These are phyloP conservation scores for Salarias fasciatus DNA, from an alignment of 2,797 vertebrate genomes.

Conservation along the genomic window DNA sequence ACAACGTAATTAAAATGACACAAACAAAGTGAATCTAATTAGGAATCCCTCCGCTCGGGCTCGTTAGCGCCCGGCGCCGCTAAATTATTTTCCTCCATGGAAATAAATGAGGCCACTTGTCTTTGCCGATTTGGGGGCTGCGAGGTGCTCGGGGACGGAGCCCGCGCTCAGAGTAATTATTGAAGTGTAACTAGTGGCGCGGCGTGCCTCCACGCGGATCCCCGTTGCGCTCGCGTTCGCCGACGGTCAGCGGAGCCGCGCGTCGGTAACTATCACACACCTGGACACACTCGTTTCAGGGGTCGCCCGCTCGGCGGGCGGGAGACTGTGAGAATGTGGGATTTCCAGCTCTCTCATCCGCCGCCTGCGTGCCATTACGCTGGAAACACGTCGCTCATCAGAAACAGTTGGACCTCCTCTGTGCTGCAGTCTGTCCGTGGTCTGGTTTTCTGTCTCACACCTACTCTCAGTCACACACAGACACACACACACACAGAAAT, in stretches of 20 bases:
- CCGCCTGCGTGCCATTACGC: slow-evolving; percentile 37
- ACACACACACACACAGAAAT: slow-evolving; percentile 31
- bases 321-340: slow-evolving; percentile 49
- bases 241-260: slow-evolving; percentile 44
- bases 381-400: slow-evolving; percentile 62
- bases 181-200: slow-evolving; percentile 71
- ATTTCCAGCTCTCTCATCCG: slow-evolving; percentile 49
- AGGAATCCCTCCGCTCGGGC: slow-evolving; percentile 86
- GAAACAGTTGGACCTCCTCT: slow-evolving; percentile 64
- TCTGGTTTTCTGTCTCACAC: slow-evolving; percentile 51
- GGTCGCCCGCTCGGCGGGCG: slow-evolving; percentile 12
- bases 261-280: slow-evolving; percentile 27
- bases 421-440: slow-evolving; percentile 51
- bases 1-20: slow-evolving; percentile 92
- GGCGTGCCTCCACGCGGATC: slow-evolving; percentile 45
- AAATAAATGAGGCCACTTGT: slow-evolving; percentile 89
- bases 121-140: slow-evolving; percentile 84
- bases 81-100: slow-evolving; percentile 90
- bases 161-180: slow-evolving; percentile 72
- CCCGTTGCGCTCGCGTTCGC: slow-evolving; percentile 45
- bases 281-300: slow-evolving; percentile 34
- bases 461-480: slow-evolving; percentile 23
- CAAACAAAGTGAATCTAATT: slow-evolving; percentile 96
- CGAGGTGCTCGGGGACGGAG: slow-evolving; percentile 70
- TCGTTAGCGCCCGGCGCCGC: slow-evolving; percentile 86